Evolutionary conservation across 1,140 invertebrate genomes (phyloP), one percentile per base, ranked within the genome.

Genomic region (Pachyrhynchus sulphureomaculatus): DNA sequence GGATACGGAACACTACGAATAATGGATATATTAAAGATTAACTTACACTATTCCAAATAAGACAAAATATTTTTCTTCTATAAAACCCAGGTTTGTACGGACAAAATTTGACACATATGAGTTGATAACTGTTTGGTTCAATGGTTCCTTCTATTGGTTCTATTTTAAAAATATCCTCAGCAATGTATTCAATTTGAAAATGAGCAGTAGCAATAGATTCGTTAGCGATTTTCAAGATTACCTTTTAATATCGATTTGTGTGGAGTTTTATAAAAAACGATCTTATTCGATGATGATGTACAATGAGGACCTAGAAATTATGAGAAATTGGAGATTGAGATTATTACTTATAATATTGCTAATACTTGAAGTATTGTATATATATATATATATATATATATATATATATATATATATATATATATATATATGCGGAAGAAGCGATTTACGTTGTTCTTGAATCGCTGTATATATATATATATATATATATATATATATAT

Each of bases 31-130:
- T n/a, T n/a, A n/a, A n/a, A n/a, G n/a, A n/a, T n/a, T n/a, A 2
- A 62, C 66, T 68, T 66, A 70, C 68, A 36, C 64, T 52, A 24
- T 70, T 47, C 23, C 60, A 62, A 17, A 72, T 49, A 6, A 66
- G 42, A 34, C 65, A 67, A 33, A 33, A 32, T 1, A 72, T 37
- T 29, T 65, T 58, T 5, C 57, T 17, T 2, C 39, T 23, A 29
- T 66, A 72, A 33, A 61, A 23, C 10, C 68, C 62, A 1, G 1
- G 4, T 10, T 39, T 20, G 18, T 63, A 54, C 8, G 70, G 64
- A 2, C n/a, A 21, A 59, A 72, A 72, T 32, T 15, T 63, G 2
- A 72, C 42, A 6, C 17, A 47, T 3, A 72, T 47, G 18, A 61
- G 64, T 13, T 26, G 26, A 13, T 49, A 51, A 2, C 23, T 26